Evolutionary conservation across 2,888 invertebrate species (phyloP).

Genomic region (Heliconius sara): DNA sequence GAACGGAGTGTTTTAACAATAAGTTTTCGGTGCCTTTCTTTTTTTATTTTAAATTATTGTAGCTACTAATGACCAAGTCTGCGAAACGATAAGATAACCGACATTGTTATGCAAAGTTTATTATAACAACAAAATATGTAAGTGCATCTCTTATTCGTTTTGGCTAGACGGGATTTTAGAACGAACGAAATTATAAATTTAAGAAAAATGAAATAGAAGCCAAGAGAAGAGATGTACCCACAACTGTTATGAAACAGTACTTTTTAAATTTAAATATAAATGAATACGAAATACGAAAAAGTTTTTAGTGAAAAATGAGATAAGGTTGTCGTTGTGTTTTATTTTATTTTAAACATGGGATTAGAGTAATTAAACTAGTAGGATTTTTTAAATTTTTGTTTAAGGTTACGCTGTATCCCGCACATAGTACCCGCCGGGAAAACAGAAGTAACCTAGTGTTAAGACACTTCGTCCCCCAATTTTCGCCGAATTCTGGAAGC

Average conservation of each 20-base stretch:
- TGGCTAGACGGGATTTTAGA: slow-evolving; percentile 34
- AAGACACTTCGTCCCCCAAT: too few relatives aligned
- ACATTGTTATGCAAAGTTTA: slow-evolving; percentile 27
- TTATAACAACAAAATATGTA: slow-evolving; percentile 26
- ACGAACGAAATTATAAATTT: slow-evolving; percentile 32
- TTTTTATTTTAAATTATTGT: neutral
- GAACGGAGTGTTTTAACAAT: too few relatives aligned
- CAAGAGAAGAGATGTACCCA: neutral
- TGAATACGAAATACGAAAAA: neutral
- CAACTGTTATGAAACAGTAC: slow-evolving; percentile 25
- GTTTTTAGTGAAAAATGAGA: slow-evolving; percentile 4
- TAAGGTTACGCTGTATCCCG: too few relatives aligned
- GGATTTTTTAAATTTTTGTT: neutral
- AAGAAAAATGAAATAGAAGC: slow-evolving; percentile 8
- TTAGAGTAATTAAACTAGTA: neutral
- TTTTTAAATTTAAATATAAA: slow-evolving; percentile 10
- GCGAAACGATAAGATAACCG: slow-evolving; percentile 14
- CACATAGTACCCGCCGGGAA: too few relatives aligned
- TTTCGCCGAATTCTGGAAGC: too few relatives aligned
- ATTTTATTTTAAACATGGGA: neutral
- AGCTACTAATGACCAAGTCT: slow-evolving; percentile 19
- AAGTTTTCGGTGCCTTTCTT: too few relatives aligned
- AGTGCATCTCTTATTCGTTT: slow-evolving; percentile 30
- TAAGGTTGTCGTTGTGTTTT: neutral
- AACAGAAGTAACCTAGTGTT: too few relatives aligned